These are phyloP conservation scores for Tachystola acroxantha DNA, from an alignment of 2,888 invertebrate genomes.

Conservation along the genomic window DNA sequence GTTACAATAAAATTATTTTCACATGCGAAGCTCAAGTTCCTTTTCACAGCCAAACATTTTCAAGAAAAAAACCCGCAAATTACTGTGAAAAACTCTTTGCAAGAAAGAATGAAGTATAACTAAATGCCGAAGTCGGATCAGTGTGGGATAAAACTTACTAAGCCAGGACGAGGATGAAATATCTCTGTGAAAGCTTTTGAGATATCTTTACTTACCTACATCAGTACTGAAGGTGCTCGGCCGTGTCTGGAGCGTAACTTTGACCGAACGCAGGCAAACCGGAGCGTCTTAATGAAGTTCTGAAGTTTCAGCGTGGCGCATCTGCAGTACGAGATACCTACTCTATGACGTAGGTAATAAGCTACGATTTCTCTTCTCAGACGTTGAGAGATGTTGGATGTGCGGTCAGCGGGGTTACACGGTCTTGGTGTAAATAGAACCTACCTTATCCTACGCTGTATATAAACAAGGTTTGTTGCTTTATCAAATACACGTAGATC, in stretches of 20 bases:
- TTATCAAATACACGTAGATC: too few relatives aligned
- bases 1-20: too few relatives aligned
- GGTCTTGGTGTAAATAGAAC: not conserved
- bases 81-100: not conserved
- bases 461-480: not conserved
- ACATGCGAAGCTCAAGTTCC: too few relatives aligned
- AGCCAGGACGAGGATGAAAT: conserved; percentile 34
- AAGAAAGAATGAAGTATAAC: not conserved
- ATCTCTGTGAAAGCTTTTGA: conserved; percentile 29
- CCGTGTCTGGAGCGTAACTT: conserved; percentile 51
- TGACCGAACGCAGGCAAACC: conserved; percentile 53
- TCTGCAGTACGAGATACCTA: conserved; percentile 23
- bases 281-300: conserved; percentile 68
- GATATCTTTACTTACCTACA: conserved; percentile 41
- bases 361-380: conserved; percentile 25
- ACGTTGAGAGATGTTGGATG: not conserved
- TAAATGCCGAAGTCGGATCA: conserved; percentile 35
- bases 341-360: conserved; percentile 33
- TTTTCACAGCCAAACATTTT: too few relatives aligned
- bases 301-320: conserved; percentile 34
- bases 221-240: conserved; percentile 45
- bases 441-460: too few relatives aligned
- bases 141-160: conserved; percentile 35
- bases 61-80: not conserved
- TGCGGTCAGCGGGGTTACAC: conserved; percentile 29